These are phyloP conservation scores for Rissa tridactyla DNA, from an alignment of 2,113 vertebrate species.

Conservation along the genomic window DNA sequence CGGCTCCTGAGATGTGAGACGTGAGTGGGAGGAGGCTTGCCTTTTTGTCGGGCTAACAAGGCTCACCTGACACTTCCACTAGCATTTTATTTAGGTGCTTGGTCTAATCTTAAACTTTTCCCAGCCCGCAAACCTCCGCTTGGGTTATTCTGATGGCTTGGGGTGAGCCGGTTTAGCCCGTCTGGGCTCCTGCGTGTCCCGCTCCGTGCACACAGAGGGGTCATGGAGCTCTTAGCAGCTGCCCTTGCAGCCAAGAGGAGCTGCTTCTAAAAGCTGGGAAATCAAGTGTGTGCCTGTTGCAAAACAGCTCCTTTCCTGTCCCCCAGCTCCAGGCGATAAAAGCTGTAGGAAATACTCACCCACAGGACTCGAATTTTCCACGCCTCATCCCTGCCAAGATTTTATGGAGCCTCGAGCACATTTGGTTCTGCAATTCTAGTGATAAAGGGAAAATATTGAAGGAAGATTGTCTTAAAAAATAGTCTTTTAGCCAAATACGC, in stretches of 20 bases:
- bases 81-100: not conserved
- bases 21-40: not conserved
- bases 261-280: not conserved
- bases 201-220: fast-evolving
- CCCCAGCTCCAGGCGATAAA: not conserved
- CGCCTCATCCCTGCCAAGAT: no score
- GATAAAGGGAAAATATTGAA: not conserved
- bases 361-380: not conserved
- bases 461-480: not conserved
- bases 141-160: fast-evolving
- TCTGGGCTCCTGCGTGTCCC: fast-evolving
- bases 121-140: no score
- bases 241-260: not conserved
- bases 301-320: fast-evolving
- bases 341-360: not conserved
- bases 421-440: not conserved
- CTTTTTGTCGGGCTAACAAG: not conserved
- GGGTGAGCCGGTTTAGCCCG: not conserved
- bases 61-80: fast-evolving
- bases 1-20: not conserved
- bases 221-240: fast-evolving
- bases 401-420: fast-evolving
- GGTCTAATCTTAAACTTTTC: not conserved
- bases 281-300: not conserved
- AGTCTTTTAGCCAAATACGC: not conserved